Evolutionary conservation across 2,113 vertebrate genomes (phyloP).

Genomic region (Megaptera novaeangliae): DNA sequence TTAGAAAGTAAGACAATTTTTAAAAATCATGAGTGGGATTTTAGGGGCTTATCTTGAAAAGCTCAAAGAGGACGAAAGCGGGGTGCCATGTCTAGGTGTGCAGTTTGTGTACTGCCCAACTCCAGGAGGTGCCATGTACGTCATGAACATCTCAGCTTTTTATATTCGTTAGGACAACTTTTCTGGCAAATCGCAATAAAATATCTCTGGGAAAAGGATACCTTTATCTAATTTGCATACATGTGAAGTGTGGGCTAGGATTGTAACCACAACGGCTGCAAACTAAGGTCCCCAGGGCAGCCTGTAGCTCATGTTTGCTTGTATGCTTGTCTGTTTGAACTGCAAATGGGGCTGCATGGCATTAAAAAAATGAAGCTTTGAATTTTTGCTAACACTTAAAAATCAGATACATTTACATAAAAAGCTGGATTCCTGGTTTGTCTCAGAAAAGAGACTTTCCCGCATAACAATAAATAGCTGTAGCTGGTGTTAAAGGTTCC

Average conservation of each 20-base stretch:
- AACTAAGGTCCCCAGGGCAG: neutral
- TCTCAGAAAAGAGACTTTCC: neutral
- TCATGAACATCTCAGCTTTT: too few species aligned
- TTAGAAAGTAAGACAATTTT: neutral
- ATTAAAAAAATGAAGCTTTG: neutral
- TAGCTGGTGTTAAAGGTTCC: accelerated
- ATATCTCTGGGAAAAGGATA: neutral
- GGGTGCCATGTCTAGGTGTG: neutral
- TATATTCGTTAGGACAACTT: neutral
- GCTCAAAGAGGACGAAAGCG: neutral
- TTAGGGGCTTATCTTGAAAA: neutral
- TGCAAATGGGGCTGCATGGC: accelerated
- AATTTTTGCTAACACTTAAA: neutral
- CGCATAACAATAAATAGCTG: accelerated
- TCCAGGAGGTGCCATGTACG: accelerated
- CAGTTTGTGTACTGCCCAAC: neutral
- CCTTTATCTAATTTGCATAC: neutral
- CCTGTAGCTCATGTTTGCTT: neutral
- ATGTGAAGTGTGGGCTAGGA: neutral
- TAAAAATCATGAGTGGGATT: neutral
- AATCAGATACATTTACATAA: neutral
- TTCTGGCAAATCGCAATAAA: neutral
- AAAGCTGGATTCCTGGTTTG: neutral
- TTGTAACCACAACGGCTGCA: neutral
- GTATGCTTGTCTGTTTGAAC: neutral